phyloP scores from a whole-genome alignment of 2,797 vertebrate genomes.

The Betta splendens region DNA sequence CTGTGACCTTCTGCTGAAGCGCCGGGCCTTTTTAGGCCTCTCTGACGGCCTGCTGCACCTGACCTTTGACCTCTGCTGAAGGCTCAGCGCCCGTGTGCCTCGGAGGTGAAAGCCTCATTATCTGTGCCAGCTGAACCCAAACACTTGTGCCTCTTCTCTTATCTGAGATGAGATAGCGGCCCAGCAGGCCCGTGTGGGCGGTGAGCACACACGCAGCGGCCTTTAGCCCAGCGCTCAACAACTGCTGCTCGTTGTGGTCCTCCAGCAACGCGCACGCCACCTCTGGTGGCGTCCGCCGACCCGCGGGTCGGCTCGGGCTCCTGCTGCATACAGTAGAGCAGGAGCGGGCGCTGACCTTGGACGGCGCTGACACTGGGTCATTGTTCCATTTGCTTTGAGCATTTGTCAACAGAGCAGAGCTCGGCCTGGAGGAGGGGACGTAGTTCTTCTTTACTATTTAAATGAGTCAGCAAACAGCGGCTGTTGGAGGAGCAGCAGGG shows the following conservation, averaged over 20 bases:
- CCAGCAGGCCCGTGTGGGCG: not conserved
- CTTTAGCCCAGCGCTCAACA: too few species aligned
- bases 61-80: slow-evolving; percentile 16
- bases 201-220: not conserved
- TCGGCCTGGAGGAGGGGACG: too few species aligned
- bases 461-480: too few species aligned
- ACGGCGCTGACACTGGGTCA: not conserved
- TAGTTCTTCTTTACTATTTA: too few species aligned
- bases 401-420: not conserved
- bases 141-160: not conserved
- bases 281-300: too few species aligned
- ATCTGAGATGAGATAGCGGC: not conserved
- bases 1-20: too few species aligned
- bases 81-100: not conserved
- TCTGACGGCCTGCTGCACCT: not conserved
- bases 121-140: not conserved
- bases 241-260: too few species aligned
- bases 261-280: too few species aligned
- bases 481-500: too few species aligned
- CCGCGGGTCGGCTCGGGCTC: too few species aligned
- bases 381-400: not conserved
- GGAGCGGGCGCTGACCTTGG: not conserved
- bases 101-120: not conserved
- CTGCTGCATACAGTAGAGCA: too few species aligned
- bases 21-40: too few species aligned